Evolutionary conservation across 2,797 vertebrate species (phyloP).

Genomic region (Lepidocolaptes lacrymiger): DNA sequence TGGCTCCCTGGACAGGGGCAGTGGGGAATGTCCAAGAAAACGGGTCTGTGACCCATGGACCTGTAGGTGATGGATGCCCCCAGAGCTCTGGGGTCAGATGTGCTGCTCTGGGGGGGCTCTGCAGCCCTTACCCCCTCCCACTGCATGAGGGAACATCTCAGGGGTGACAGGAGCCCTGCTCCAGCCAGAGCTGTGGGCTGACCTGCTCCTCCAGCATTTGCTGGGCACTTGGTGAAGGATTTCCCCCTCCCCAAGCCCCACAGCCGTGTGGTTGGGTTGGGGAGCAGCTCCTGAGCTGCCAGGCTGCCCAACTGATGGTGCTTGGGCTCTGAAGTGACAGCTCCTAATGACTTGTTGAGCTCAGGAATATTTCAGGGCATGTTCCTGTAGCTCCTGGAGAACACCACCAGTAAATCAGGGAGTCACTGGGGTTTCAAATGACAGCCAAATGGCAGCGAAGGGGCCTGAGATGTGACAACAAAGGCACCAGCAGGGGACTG

Average conservation of each 20-base stretch:
- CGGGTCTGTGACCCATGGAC: accelerated
- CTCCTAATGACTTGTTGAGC: constrained; percentile 5
- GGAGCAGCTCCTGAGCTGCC: neutral
- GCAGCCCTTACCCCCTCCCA: neutral
- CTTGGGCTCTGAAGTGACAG: constrained; percentile 2
- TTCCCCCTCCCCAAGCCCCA: neutral
- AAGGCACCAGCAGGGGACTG: neutral
- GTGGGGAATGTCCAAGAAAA: neutral
- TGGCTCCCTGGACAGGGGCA: accelerated
- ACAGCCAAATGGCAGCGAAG: neutral
- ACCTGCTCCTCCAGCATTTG: neutral
- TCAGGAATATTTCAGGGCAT: neutral
- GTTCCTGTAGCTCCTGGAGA: neutral
- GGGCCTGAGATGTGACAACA: neutral
- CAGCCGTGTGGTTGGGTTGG: neutral
- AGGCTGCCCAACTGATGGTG: neutral
- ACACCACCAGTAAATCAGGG: neutral
- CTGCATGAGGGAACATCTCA: neutral
- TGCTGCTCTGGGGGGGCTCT: neutral
- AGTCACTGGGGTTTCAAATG: neutral
- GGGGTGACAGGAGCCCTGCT: neutral
- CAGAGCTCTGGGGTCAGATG: accelerated
- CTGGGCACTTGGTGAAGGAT: neutral
- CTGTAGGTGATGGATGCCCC: accelerated
- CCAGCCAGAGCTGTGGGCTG: neutral